phyloP scores from a whole-genome alignment of 2,888 invertebrate species.

The Pollenia angustigena region DNA sequence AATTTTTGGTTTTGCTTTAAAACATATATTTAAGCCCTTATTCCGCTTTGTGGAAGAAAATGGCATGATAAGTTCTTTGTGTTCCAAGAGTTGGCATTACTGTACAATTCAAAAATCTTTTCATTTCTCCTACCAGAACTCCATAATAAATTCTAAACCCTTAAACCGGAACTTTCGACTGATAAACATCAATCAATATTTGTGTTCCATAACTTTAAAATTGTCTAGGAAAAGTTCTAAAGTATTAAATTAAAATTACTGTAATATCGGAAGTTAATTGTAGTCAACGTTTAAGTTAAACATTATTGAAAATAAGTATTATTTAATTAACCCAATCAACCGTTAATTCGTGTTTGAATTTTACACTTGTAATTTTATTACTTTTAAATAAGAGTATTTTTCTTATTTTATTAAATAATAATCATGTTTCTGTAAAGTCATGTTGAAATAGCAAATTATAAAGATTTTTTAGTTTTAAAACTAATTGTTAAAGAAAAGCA shows the following conservation, averaged over 20 bases:
- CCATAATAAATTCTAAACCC: too few species aligned
- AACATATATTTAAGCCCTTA: too few species aligned
- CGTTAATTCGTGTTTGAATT: conserved; percentile 17
- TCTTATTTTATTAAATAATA: conserved; percentile 8
- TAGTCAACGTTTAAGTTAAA: conserved; percentile 1
- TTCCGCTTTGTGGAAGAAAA: too few species aligned
- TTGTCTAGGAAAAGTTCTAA: neutral
- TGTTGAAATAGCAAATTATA: conserved; percentile 23
- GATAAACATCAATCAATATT: too few species aligned
- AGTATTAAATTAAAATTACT: neutral
- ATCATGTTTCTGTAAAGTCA: conserved; percentile 36
- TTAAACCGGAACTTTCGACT: too few species aligned
- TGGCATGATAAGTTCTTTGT: too few species aligned
- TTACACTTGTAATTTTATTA: neutral
- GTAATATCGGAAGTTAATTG: conserved; percentile 14
- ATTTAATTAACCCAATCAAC: conserved; percentile 59
- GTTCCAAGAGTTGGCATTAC: too few species aligned
- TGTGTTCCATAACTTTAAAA: neutral
- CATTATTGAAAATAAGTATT: conserved; percentile 6
- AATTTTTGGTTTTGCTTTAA: too few species aligned
- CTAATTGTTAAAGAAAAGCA: neutral
- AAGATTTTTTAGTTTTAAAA: conserved; percentile 12
- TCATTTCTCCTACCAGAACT: too few species aligned
- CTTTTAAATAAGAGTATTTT: neutral
- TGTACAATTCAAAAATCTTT: too few species aligned